Evolutionary conservation across 1,140 invertebrate species (phyloP).

Genomic region (Eufriesea mexicana): DNA sequence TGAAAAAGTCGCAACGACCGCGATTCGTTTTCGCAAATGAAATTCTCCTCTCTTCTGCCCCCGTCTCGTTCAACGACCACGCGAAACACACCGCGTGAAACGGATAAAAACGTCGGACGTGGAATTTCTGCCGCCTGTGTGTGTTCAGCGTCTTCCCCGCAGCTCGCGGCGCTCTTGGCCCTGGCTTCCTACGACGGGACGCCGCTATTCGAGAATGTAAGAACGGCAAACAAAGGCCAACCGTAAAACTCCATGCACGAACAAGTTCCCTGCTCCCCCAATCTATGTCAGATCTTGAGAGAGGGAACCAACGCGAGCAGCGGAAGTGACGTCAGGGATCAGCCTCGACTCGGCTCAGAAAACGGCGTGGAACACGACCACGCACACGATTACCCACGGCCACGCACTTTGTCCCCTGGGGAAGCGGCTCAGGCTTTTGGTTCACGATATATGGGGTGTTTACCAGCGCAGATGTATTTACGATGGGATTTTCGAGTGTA

Average conservation of each 20-base stretch:
- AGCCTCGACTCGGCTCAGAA: slow-evolving; percentile 32
- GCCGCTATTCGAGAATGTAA: neutral
- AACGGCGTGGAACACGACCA: slow-evolving; percentile 40
- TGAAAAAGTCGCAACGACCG: neutral
- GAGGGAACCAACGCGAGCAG: slow-evolving; percentile 30
- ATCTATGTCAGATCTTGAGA: slow-evolving; percentile 62
- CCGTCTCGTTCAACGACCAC: neutral
- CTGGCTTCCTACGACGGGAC: neutral
- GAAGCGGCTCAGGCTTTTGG: slow-evolving; percentile 8
- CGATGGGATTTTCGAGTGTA: neutral
- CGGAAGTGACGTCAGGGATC: slow-evolving; percentile 66
- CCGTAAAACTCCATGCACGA: slow-evolving; percentile 62
- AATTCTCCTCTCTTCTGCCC: neutral
- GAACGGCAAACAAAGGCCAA: slow-evolving; percentile 61
- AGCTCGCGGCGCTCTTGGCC: neutral
- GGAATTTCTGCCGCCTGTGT: slow-evolving; percentile 13
- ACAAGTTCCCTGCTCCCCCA: slow-evolving; percentile 39
- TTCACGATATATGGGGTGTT: slow-evolving; percentile 23
- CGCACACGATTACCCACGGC: slow-evolving; percentile 19
- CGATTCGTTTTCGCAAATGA: slow-evolving; percentile 17
- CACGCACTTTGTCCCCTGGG: slow-evolving; percentile 15
- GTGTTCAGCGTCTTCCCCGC: neutral
- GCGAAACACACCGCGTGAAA: neutral
- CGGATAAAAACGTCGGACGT: slow-evolving; percentile 7
- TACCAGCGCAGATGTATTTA: slow-evolving; percentile 8